These are phyloP conservation scores for Leptodirus hochenwartii DNA, from an alignment of 2,888 invertebrate genomes.

Conservation along the genomic window DNA sequence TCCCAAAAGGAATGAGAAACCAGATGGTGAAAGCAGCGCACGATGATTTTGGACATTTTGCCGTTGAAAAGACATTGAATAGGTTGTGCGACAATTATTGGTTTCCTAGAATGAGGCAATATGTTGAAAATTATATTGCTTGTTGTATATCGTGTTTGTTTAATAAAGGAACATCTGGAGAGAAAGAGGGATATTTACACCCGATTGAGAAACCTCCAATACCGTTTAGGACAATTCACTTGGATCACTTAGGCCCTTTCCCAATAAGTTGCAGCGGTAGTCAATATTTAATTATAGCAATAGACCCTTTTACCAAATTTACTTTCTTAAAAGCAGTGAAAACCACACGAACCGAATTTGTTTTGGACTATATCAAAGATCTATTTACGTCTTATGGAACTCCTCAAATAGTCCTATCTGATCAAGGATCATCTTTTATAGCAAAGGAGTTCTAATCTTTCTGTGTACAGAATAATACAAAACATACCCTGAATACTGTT, in stretches of 20 bases:
- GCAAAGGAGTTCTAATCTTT: conserved; percentile 7
- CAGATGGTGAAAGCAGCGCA: conserved; percentile 15
- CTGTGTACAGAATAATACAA: no score
- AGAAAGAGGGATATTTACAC: conserved; percentile 20
- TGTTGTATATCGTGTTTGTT: conserved; percentile 24
- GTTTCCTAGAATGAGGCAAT: conserved; percentile 22
- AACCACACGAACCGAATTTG: not conserved
- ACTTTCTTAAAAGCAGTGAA: not conserved
- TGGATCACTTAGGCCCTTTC: conserved; percentile 26
- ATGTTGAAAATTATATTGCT: conserved; percentile 22
- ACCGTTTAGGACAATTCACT: conserved; percentile 24
- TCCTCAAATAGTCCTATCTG: conserved; percentile 6
- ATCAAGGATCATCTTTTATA: conserved; percentile 8
- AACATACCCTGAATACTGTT: no score
- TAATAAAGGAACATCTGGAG: conserved; percentile 18
- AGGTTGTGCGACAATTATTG: conserved; percentile 21
- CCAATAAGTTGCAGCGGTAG: conserved; percentile 15
- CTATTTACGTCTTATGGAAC: conserved; percentile 3
- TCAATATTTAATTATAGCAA: conserved; percentile 18
- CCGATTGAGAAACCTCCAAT: conserved; percentile 22
- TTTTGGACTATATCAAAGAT: conserved; percentile 2
- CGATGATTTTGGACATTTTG: conserved; percentile 23
- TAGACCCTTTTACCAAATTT: conserved; percentile 23
- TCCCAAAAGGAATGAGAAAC: conserved; percentile 9
- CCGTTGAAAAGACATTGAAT: conserved; percentile 18